These are phyloP conservation scores for Anthophora plumipes DNA, from an alignment of 2,888 invertebrate species.

Conservation along the genomic window DNA sequence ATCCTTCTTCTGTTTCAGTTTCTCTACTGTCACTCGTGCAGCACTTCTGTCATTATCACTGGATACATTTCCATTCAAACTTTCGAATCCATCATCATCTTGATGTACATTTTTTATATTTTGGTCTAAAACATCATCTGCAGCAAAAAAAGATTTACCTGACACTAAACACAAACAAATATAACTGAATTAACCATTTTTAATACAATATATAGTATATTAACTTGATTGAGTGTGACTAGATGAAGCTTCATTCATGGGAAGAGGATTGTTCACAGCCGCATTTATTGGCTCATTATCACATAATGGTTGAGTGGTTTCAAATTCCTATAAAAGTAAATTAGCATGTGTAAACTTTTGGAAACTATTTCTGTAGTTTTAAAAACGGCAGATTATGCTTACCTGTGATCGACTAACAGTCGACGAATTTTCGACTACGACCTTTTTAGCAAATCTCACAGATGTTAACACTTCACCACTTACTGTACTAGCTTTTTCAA, in stretches of 20 bases:
- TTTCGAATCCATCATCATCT: constrained; percentile 94
- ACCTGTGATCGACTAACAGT: constrained; percentile 58
- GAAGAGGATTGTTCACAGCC: constrained; percentile 47
- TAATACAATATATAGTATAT: constrained; percentile 28
- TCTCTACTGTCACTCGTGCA: constrained; percentile 28
- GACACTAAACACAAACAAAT: constrained; percentile 18
- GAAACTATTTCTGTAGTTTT: not conserved
- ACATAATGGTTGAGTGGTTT: constrained; percentile 56
- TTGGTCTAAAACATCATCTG: constrained; percentile 69
- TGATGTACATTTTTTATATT: constrained; percentile 78
- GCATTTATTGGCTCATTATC: constrained; percentile 58
- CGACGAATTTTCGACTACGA: constrained; percentile 76
- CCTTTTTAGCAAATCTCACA: constrained; percentile 82
- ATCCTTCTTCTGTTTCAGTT: constrained; percentile 36
- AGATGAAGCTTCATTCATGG: constrained; percentile 59
- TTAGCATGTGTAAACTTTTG: not conserved
- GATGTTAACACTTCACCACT: constrained; percentile 76
- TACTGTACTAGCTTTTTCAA: constrained; percentile 70
- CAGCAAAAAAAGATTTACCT: constrained; percentile 15
- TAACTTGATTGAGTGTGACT: constrained; percentile 58
- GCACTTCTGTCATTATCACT: constrained; percentile 86
- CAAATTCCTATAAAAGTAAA: constrained; percentile 57
- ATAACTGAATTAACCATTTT: constrained; percentile 20
- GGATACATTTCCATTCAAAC: constrained; percentile 92
- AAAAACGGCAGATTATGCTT: constrained; percentile 5